Conservation (phyloP, 2,888 invertebrate genomes). For the Oeneis ivallda region DNA sequence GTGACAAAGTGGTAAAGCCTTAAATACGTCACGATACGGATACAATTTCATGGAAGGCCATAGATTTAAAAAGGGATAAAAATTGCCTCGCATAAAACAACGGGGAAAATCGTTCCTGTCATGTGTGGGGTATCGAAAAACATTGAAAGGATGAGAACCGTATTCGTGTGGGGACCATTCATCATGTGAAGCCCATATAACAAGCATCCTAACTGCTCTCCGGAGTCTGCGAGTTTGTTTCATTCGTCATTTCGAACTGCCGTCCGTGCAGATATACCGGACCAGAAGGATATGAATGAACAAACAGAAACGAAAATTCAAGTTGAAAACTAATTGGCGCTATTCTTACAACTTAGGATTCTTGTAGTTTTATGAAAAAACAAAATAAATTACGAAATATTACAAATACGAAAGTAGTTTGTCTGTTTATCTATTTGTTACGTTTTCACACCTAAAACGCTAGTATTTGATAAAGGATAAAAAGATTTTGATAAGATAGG, state of each 20-base stretch:
- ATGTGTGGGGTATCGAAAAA: conserved; percentile 25
- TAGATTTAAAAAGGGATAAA: conserved; percentile 7
- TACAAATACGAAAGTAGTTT: no score
- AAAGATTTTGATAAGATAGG: no score
- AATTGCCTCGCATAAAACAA: neutral
- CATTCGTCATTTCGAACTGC: conserved; percentile 1
- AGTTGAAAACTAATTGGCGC: neutral
- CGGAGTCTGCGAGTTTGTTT: conserved; percentile 5
- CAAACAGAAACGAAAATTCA: neutral
- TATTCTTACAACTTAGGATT: no score
- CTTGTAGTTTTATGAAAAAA: no score
- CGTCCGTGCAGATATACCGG: neutral
- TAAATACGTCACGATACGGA: neutral
- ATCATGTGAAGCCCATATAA: conserved; percentile 35
- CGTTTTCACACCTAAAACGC: no score
- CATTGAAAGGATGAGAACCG: conserved; percentile 30
- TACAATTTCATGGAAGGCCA: neutral
- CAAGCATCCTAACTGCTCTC: conserved; percentile 22
- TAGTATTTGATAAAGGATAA: no score
- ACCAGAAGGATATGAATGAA: neutral
- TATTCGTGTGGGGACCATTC: conserved; percentile 33
- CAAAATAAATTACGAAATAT: no score
- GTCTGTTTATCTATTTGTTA: no score
- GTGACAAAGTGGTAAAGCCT: neutral
- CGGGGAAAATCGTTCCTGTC: conserved; percentile 19